A percentile compares a stretch with the other conserved stretches of the same genome.
phyloP scores from a whole-genome alignment of 2,113 vertebrate species.

The Chaetodon trifascialis region DNA sequence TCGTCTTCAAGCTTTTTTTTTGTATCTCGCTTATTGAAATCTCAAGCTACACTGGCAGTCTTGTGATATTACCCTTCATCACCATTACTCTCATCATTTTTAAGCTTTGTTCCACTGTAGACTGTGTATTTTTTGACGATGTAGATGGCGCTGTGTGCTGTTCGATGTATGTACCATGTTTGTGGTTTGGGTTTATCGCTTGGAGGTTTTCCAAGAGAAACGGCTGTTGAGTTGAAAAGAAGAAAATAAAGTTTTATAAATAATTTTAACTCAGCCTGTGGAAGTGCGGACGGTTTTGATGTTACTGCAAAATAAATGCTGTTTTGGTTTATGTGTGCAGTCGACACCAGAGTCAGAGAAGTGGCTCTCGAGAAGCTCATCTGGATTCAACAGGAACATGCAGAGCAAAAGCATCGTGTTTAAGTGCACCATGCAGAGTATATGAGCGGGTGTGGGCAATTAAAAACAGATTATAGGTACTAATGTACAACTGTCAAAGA shows the following conservation, averaged over 20 bases:
- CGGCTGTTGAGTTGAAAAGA: conserved; percentile 71
- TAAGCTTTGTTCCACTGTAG: conserved; percentile 65
- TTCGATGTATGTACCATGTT: conserved; percentile 78
- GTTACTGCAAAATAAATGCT: conserved; percentile 49
- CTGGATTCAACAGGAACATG: background rate
- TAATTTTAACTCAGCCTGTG: conserved; percentile 68
- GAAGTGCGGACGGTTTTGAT: conserved; percentile 29
- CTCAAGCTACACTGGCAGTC: conserved; percentile 41
- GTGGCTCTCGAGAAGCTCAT: background rate
- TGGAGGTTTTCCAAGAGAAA: conserved; percentile 72
- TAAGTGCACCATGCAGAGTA: background rate
- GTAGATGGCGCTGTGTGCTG: conserved; percentile 76
- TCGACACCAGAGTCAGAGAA: background rate
- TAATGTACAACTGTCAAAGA: background rate
- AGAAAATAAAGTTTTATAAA: conserved; percentile 85
- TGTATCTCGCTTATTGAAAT: conserved; percentile 45
- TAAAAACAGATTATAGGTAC: background rate
- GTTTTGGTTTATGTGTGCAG: background rate
- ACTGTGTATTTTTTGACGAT: conserved; percentile 70
- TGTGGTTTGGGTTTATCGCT: conserved; percentile 78
- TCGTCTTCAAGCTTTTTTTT: conserved; percentile 8
- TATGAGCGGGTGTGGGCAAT: background rate
- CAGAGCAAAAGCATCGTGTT: background rate
- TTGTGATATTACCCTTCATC: conserved; percentile 55
- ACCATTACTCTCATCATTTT: conserved; percentile 47